phyloP scores from a whole-genome alignment of 2,113 vertebrate genomes.

The Melanocharis versteri region DNA sequence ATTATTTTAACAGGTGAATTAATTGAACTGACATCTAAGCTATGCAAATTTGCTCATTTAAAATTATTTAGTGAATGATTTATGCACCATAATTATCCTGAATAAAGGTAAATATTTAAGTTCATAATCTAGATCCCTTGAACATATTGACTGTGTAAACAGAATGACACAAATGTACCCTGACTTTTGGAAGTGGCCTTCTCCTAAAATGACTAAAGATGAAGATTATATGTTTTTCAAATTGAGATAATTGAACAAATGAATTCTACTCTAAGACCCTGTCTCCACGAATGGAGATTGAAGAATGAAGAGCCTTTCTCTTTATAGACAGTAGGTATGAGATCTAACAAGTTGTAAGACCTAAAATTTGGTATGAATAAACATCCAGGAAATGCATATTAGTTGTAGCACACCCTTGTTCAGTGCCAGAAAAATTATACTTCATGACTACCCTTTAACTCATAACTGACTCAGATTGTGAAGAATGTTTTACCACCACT shows the following conservation, averaged over 20 bases:
- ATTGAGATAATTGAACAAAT: not conserved
- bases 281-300: not conserved
- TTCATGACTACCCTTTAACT: not conserved
- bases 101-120: constrained; percentile 4
- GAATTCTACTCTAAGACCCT: not conserved
- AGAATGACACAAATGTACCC: not conserved
- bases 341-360: not conserved
- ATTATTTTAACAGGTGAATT: not conserved
- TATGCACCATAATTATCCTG: not conserved
- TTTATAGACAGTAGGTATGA: not conserved
- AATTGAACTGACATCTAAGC: not conserved
- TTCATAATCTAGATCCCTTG: not conserved
- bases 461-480: not conserved
- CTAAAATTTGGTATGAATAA: not conserved
- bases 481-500: not conserved
- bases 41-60: constrained; percentile 7
- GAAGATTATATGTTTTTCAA: not conserved
- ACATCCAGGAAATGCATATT: not conserved
- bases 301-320: not conserved
- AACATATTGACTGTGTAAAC: not conserved
- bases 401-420: not conserved
- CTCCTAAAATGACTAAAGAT: not conserved
- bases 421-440: not conserved
- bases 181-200: not conserved
- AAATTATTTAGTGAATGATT: not conserved